Evolutionary conservation across 2,113 vertebrate genomes (phyloP).

Genomic region (Globicephala melas): DNA sequence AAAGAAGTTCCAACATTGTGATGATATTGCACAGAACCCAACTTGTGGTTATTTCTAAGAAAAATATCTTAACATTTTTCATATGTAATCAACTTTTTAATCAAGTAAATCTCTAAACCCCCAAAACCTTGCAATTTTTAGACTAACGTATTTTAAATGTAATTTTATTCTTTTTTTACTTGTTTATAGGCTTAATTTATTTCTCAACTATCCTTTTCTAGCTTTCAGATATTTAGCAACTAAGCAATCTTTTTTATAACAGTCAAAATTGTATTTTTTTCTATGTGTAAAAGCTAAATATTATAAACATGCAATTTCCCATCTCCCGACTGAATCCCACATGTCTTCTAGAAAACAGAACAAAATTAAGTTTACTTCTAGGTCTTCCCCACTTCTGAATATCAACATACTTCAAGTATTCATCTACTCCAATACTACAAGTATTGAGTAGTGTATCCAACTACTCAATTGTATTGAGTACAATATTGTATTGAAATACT

Average conservation of each 20-base stretch:
- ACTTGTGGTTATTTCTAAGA: slow-evolving; percentile 48
- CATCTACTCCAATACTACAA: not conserved
- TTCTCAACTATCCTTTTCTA: not conserved
- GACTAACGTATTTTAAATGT: not conserved
- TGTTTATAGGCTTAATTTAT: not conserved
- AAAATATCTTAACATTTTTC: slow-evolving; percentile 47
- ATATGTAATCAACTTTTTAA: slow-evolving; percentile 28
- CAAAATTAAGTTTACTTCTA: not conserved
- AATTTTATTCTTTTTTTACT: not conserved
- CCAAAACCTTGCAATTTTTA: not conserved
- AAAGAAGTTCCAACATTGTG: slow-evolving; percentile 37
- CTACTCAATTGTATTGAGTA: too few relatives aligned
- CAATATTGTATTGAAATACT: too few relatives aligned
- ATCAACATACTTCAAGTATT: not conserved
- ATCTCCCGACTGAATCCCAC: not conserved
- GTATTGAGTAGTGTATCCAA: too few relatives aligned
- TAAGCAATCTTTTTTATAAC: not conserved
- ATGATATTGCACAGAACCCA: slow-evolving; percentile 33
- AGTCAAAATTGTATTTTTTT: not conserved
- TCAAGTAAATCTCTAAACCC: slow-evolving; percentile 29
- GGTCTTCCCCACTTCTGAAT: not conserved
- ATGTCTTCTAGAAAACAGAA: not conserved
- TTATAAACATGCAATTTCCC: not conserved
- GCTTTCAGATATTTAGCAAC: slow-evolving; percentile 17
- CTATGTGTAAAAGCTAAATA: not conserved